These are phyloP conservation scores for Montipora foliosa DNA, from an alignment of 64 coral and sea anemone species.

Conservation along the genomic window DNA sequence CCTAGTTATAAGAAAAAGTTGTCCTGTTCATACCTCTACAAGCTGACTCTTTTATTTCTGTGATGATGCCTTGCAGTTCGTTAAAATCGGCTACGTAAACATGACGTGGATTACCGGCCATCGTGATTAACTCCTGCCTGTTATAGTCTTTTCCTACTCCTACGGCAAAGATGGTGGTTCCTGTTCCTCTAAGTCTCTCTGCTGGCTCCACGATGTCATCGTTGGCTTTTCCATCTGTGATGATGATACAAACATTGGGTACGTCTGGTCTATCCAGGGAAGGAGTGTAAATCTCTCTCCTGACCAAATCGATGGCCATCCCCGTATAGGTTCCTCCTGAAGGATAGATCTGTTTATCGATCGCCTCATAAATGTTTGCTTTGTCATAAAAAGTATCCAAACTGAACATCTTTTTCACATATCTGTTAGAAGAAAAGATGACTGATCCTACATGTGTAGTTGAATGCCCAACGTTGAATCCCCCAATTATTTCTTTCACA, in stretches of 20 bases:
- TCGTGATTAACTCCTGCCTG: neutral
- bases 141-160: slow-evolving; percentile 61
- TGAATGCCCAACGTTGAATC: slow-evolving; percentile 62
- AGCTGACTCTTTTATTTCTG: slow-evolving; percentile 62
- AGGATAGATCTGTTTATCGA: slow-evolving; percentile 55
- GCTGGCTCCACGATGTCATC: slow-evolving; percentile 30
- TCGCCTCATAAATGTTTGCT: neutral
- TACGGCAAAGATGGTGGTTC: slow-evolving; percentile 44
- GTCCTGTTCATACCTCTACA: slow-evolving; percentile 50
- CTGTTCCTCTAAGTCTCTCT: slow-evolving; percentile 5
- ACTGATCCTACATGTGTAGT: slow-evolving; percentile 76
- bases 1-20: no score
- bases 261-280: slow-evolving; percentile 28
- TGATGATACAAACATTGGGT: slow-evolving; percentile 68
- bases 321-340: slow-evolving; percentile 69
- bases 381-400: slow-evolving; percentile 1
- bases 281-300: neutral
- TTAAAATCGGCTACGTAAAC: slow-evolving; percentile 68
- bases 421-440: neutral
- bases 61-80: slow-evolving; percentile 39
- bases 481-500: slow-evolving; percentile 46
- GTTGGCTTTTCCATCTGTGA: slow-evolving; percentile 70
- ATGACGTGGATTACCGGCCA: slow-evolving; percentile 33
- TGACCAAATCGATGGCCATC: slow-evolving; percentile 23
- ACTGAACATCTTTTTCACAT: slow-evolving; percentile 27